Evolutionary conservation across 2,113 vertebrate genomes (phyloP).

Genomic region (Platysternon megacephalum): DNA sequence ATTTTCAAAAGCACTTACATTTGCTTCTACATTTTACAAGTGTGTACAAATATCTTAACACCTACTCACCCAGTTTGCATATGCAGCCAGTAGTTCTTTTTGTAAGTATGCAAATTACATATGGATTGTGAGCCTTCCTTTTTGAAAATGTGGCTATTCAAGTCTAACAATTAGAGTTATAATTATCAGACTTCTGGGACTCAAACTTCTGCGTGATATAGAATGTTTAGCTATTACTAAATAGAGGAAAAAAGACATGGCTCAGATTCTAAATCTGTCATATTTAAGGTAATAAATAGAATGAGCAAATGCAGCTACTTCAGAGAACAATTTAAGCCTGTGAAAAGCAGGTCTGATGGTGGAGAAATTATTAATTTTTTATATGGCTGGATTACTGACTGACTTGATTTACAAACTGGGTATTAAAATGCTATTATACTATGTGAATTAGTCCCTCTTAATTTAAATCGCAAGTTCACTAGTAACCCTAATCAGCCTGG

Average conservation of each 20-base stretch:
- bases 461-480: neutral
- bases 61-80: neutral
- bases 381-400: neutral
- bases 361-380: neutral
- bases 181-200: neutral
- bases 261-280: neutral
- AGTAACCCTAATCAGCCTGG: neutral
- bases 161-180: neutral
- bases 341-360: neutral
- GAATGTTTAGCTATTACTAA: neutral
- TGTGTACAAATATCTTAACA: neutral
- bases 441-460: neutral
- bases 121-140: neutral
- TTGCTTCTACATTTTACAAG: neutral
- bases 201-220: neutral
- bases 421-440: neutral
- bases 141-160: neutral
- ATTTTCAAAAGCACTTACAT: neutral
- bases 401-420: neutral
- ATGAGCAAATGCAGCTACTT: neutral
- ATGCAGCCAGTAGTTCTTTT: neutral
- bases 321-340: neutral
- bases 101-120: neutral
- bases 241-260: neutral
- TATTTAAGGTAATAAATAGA: neutral